These are phyloP conservation scores for Carcina quercana DNA, from an alignment of 2,888 invertebrate genomes.

Conservation along the genomic window DNA sequence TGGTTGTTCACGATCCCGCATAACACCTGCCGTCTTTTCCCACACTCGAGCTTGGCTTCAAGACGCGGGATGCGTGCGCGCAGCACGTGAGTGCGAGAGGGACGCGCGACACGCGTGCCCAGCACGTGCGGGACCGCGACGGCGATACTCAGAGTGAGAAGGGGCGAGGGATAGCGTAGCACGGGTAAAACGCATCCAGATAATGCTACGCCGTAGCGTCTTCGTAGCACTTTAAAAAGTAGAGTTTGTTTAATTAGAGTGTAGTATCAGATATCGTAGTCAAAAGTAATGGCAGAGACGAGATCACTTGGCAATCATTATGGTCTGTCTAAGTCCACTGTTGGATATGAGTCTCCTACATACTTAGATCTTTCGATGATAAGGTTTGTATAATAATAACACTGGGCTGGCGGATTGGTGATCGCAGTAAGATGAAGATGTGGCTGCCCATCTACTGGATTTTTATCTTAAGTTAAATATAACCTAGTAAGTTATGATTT, in stretches of 20 bases:
- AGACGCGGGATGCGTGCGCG: slow-evolving; percentile 39
- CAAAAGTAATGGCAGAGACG: slow-evolving; percentile 27
- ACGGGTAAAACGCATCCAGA: too few relatives aligned
- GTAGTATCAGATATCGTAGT: slow-evolving; percentile 14
- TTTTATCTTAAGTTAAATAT: too few relatives aligned
- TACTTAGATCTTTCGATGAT: too few relatives aligned
- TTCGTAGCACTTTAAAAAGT: slow-evolving; percentile 35
- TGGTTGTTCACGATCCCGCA: slow-evolving; percentile 75
- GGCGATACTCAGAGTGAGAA: slow-evolving; percentile 32
- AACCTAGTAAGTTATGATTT: too few relatives aligned
- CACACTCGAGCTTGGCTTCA: slow-evolving; percentile 65
- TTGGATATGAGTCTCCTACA: too few relatives aligned
- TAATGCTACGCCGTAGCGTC: slow-evolving; percentile 20
- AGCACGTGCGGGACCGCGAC: slow-evolving; percentile 48
- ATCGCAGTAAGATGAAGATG: too few relatives aligned
- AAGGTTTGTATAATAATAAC: too few relatives aligned
- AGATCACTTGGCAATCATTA: slow-evolving; percentile 25
- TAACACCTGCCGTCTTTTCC: slow-evolving; percentile 77
- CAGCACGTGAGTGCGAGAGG: slow-evolving; percentile 44
- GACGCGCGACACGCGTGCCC: slow-evolving; percentile 41
- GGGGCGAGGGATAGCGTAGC: slow-evolving; percentile 35
- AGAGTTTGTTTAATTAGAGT: too few relatives aligned
- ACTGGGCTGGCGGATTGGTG: too few relatives aligned
- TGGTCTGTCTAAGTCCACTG: too few relatives aligned
- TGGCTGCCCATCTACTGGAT: too few relatives aligned